These are phyloP conservation scores for Calycopis cecrops DNA, from an alignment of 1,140 invertebrate species.

Conservation along the genomic window DNA sequence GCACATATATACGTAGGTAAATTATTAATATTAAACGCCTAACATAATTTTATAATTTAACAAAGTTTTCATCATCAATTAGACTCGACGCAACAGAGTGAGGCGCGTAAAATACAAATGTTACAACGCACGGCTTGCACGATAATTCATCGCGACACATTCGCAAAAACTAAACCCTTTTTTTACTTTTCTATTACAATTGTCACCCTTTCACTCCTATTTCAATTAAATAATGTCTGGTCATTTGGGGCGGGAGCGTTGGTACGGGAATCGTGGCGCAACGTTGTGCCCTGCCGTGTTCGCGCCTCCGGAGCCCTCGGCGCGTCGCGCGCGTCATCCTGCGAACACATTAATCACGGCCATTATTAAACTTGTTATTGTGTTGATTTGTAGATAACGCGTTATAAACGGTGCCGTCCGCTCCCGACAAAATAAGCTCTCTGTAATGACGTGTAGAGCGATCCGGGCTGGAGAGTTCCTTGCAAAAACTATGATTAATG, in stretches of 20 bases:
- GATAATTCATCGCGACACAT: conserved; percentile 63
- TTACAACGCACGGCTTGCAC: conserved; percentile 66
- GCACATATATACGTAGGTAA: too few species aligned
- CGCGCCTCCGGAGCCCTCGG: conserved; percentile 54
- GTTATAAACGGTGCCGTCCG: conserved; percentile 73
- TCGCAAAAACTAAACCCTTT: conserved; percentile 63
- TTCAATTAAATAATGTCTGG: conserved; percentile 76
- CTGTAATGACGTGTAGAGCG: conserved; percentile 65
- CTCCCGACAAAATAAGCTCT: conserved; percentile 68
- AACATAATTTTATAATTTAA: not conserved
- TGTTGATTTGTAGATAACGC: conserved; percentile 72
- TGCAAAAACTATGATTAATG: conserved; percentile 62
- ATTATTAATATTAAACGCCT: too few species aligned
- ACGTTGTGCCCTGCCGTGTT: conserved; percentile 13
- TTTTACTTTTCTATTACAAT: conserved; percentile 71
- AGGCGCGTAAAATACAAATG: conserved; percentile 57
- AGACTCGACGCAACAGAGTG: conserved; percentile 27
- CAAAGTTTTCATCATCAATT: conserved; percentile 11
- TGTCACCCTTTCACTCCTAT: conserved; percentile 71
- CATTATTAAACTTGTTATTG: conserved; percentile 74
- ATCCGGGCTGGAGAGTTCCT: conserved; percentile 38
- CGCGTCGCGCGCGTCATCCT: conserved; percentile 67
- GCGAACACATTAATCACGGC: conserved; percentile 68
- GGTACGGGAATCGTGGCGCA: conserved; percentile 20
- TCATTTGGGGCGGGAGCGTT: conserved; percentile 54